Evolutionary conservation across 2,888 invertebrate species (phyloP).

Genomic region (Notocelia uddmanniana): DNA sequence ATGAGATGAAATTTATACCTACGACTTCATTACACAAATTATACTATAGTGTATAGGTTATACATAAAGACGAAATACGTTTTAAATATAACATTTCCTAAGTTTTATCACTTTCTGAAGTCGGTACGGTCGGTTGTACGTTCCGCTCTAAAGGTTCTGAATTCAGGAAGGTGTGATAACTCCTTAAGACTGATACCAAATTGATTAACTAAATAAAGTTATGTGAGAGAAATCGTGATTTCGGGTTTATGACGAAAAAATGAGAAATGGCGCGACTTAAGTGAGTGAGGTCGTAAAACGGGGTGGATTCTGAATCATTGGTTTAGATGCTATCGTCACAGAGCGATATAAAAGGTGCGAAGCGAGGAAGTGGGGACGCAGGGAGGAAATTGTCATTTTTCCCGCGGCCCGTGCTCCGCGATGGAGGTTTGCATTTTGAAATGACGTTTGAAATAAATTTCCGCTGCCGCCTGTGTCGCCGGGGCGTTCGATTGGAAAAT

Average conservation of each 20-base stretch:
- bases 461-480: conserved; percentile 66
- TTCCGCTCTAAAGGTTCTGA: no score
- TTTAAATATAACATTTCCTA: no score
- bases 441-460: conserved; percentile 83
- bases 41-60: no score
- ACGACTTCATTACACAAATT: no score
- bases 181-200: not conserved
- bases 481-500: conserved; percentile 79
- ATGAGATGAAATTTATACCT: no score
- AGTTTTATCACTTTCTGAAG: no score
- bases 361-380: conserved; percentile 43
- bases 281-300: conserved; percentile 25
- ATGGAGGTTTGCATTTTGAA: conserved; percentile 71
- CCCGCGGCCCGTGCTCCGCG: conserved; percentile 56
- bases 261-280: conserved; percentile 23
- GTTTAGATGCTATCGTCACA: conserved; percentile 23
- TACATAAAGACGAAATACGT: no score
- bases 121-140: no score
- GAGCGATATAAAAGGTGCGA: conserved; percentile 48
- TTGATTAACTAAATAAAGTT: conserved; percentile 18
- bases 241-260: conserved; percentile 26
- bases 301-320: conserved; percentile 13
- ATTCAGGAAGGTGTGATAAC: no score
- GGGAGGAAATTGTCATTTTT: conserved; percentile 73
- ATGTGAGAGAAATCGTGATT: conserved; percentile 12